Base-by-base conservation (phyloP, 2,113 vertebrate genomes). In the Trematocara marginatum region DNA sequence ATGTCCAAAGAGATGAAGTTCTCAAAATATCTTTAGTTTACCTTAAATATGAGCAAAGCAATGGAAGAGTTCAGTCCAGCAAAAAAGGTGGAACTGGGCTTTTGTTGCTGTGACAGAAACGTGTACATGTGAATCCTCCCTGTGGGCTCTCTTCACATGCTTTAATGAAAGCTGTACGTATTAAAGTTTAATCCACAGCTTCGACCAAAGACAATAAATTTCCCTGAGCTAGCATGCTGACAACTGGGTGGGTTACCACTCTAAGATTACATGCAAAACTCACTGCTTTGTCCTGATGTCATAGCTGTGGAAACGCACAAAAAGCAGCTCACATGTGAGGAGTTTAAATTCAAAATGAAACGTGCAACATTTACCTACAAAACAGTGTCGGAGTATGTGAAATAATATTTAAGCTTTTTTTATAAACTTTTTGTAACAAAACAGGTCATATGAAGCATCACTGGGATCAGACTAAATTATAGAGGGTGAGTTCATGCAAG, bases 171-270 rank as follows among this genome's bases (percentile, higher is more conserved):
- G 20, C 53, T 80, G 56, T 9, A 71, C 15, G 20, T 84, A 20
- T 52, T 56, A 49, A 82, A 80, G 78, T 80, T 76, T 80, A 87
- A 69, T 80, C 92, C 93, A 93, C 93, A 93, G 95, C 93, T 69
- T 95, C 95, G 53, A 94, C 93, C 94, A 88, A 54, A 87, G 92
- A 94, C 92, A 86, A 85, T 29, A 79, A 53, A 76, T 91, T 89
- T 95, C 95, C 93, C 95, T 94, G 94, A 95, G 94, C 91, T 78
- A 89, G 91, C 90, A 90, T 47, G 57, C 83, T 64, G 49, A 88
- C 86, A 35, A 80, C 52, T 85, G 78, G 79, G 79, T 84, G 84
- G 40, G 56, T 84, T 38, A 71, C 23, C 81, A 85, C 59, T 64
- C 82, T 80, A 84, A 81, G 26, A 51, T 88, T 78, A 80, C 93